These are phyloP conservation scores for Eulemur mongoz DNA, from an alignment of 2,797 vertebrate species.

Conservation along the genomic window DNA sequence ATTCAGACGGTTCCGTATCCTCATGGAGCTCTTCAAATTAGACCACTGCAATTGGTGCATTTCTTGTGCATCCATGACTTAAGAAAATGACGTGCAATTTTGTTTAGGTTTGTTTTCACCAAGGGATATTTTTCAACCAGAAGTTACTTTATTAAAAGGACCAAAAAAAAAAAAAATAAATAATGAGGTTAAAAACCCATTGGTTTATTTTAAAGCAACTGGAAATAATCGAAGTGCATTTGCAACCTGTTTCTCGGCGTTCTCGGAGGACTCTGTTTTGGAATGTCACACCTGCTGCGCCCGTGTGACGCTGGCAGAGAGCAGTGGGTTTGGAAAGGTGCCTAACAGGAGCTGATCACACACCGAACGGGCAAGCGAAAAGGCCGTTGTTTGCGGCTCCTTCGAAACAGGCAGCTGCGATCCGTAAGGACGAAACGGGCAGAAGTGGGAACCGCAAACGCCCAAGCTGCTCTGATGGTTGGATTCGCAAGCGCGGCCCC, in stretches of 20 bases:
- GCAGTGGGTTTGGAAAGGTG: constrained; percentile 77
- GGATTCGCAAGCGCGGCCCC: constrained; percentile 51
- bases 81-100: neutral
- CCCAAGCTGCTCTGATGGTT: constrained; percentile 73
- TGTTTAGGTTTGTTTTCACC: neutral
- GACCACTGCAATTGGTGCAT: neutral
- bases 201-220: constrained; percentile 66
- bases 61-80: neutral
- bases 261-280: constrained; percentile 75
- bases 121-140: constrained; percentile 47
- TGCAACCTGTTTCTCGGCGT: constrained; percentile 62
- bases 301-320: constrained; percentile 72
- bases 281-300: constrained; percentile 78
- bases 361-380: constrained; percentile 73
- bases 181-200: constrained; percentile 66
- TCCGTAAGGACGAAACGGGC: constrained; percentile 75
- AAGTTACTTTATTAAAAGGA: constrained; percentile 55
- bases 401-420: constrained; percentile 75
- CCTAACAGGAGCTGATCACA: constrained; percentile 77
- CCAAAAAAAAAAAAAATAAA: neutral
- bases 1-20: neutral
- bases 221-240: constrained; percentile 72
- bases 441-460: constrained; percentile 53
- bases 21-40: neutral
- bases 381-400: constrained; percentile 70